Conservation (phyloP, 2,888 invertebrate genomes). For the Drosophila nr. medialis region DNA sequence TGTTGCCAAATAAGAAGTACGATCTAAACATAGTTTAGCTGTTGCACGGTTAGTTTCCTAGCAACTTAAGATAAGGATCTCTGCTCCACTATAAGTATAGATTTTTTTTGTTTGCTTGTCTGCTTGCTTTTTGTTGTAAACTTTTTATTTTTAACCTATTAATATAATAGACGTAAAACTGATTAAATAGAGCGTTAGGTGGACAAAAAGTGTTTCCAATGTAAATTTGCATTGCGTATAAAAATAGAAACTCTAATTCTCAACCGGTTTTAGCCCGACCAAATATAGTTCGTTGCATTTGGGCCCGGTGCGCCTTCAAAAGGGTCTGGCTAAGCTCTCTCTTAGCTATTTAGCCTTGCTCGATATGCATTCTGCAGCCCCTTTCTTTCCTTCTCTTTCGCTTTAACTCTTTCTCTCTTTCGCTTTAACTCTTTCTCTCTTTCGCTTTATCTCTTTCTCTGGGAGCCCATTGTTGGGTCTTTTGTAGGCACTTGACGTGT, state of each 20-base stretch:
- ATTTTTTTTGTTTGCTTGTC: background rate
- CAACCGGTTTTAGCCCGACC: slow-evolving; percentile 24
- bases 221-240: slow-evolving; percentile 64
- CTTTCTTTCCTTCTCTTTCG: background rate
- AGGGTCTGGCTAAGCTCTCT: slow-evolving; percentile 57
- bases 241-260: slow-evolving; percentile 71
- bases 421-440: slow-evolving; percentile 11
- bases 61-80: slow-evolving; percentile 37
- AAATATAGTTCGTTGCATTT: slow-evolving; percentile 1
- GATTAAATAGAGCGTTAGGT: slow-evolving; percentile 46
- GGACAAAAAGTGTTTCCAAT: slow-evolving; percentile 30
- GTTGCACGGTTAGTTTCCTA: slow-evolving; percentile 14
- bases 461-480: slow-evolving; percentile 13
- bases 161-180: slow-evolving; percentile 77
- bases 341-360: slow-evolving; percentile 55
- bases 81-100: slow-evolving; percentile 18
- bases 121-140: slow-evolving; percentile 7
- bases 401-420: slow-evolving; percentile 5
- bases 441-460: slow-evolving; percentile 4
- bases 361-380: slow-evolving; percentile 36
- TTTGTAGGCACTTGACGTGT: slow-evolving; percentile 76
- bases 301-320: slow-evolving; percentile 7
- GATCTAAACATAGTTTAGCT: slow-evolving; percentile 39
- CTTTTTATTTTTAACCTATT: slow-evolving; percentile 61
- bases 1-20: slow-evolving; percentile 45